Evolutionary conservation across 2,888 invertebrate genomes (phyloP), one percentile per base, ranked within the genome.

Genomic region (Drosophila testacea): DNA sequence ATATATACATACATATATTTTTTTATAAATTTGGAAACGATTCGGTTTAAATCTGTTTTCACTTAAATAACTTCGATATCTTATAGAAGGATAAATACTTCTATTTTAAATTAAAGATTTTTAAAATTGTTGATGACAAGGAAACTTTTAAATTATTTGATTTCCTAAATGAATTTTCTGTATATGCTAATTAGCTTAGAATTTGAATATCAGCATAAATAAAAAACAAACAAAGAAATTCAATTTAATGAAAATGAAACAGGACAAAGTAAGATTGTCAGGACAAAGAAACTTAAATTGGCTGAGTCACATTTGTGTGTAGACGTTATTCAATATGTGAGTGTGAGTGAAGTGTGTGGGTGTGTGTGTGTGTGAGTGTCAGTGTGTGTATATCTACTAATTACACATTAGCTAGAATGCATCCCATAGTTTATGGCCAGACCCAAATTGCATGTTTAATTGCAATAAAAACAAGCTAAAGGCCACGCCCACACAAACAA

Each of bases 371-470:
- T 41, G 46, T 27, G 7, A 6, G 6, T n/a, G n/a, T 39, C 16
- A 32, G 32, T 13, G 27, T 38, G 13, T 38, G 11, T 57, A 13
- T 55, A 73, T 47, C 51, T 52, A 38, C 16, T 44, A 59, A 66
- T 66, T 71, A 67, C 41, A 74, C 64, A 74, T 69, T 62, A 57
- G 60, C 66, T 61, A 57, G 52, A 69, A 60, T 75, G 74, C 79
- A 67, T 22, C 77, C 77, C 76, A 73, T 83, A 73, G 69, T 77
- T 86, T 83, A 77, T 80, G 73, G 77, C 73, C 83, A 81, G 70
- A 83, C 81, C 79, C 83, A 65, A 83, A 85, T 88, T 85, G 83
- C 83, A 83, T 83, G 83, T 79, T 88, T 85, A 88, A 88, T 85
- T 88, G 86, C 88, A 83, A 82, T 83, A 83, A 83, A 85, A 83